Conservation (phyloP, 2,888 invertebrate species). For the Hypselothyrea guttata region DNA sequence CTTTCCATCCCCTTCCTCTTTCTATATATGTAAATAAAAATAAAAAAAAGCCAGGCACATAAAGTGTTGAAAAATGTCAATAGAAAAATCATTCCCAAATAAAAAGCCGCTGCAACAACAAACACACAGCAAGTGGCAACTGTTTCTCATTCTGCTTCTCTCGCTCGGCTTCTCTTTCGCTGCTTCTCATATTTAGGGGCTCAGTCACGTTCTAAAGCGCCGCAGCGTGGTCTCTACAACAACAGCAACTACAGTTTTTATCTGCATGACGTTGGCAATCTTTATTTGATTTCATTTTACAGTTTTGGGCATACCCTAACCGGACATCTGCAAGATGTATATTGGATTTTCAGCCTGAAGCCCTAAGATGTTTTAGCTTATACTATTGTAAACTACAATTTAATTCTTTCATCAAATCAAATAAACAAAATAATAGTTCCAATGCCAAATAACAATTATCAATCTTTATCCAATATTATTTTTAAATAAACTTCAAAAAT, state of each 20-base stretch:
- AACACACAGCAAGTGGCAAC: slow-evolving; percentile 3
- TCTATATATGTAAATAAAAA: not conserved
- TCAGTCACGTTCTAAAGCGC: slow-evolving; percentile 58
- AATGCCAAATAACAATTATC: no score
- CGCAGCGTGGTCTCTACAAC: slow-evolving; percentile 33
- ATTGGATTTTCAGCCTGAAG: no score
- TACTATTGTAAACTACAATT: no score
- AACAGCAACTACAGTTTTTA: slow-evolving; percentile 38
- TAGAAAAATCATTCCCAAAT: not conserved
- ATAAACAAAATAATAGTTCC: no score
- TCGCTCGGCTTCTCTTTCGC: not conserved
- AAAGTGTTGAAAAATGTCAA: slow-evolving; percentile 6
- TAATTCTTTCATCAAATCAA: no score
- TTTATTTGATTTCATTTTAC: slow-evolving; percentile 35
- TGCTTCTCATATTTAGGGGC: slow-evolving; percentile 51
- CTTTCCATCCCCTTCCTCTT: not conserved
- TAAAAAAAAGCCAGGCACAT: not conserved
- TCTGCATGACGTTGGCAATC: slow-evolving; percentile 45
- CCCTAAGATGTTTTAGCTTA: no score
- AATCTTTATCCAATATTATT: no score
- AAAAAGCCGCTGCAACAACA: slow-evolving; percentile 3
- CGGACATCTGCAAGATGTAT: not conserved
- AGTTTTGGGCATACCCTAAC: slow-evolving; percentile 15
- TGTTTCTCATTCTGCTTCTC: slow-evolving; percentile 1
- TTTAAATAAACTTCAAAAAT: no score